Base-by-base conservation (phyloP, 2,797 vertebrate genomes). In the Hozukius guyotensis region DNA sequence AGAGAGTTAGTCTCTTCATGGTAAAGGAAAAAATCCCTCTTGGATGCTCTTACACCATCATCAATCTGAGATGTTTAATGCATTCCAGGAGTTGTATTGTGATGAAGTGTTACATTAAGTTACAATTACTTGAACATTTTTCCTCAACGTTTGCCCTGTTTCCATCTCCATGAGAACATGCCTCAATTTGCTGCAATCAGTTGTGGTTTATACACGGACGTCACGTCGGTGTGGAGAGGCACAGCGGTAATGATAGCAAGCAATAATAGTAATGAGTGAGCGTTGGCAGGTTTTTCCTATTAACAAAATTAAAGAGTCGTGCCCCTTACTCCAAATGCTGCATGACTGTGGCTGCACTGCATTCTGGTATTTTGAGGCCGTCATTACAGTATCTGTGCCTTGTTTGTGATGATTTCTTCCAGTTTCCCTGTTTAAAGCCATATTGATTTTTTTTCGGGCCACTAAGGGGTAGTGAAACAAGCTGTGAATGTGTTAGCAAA, bases 11-110 rank as follows among this genome's bases (percentile, higher is more conserved):
- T 67, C 59, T 76, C 67, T 80, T 14, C 52, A 68, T 38, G 64
- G 66, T 53, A 83, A 2, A 71, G 66, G 6, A n/a, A 77, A 63
- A 84, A 79, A 75, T 16, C 46, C 29, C 69, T 61, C 31, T 61
- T 1, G 6, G 80, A 82, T 71, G 34, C 22, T 67, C 27, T 60
- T 55, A 75, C 57, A 52, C 77, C 64, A 73, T 75, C 87, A 82
- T 86, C 72, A 72, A 24, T 79, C 68, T 67, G 83, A 60, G 56
- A 81, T 68, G 70, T 81, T 78, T 53, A 46, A 57, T 25, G 38
- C 80, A 85, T 89, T 83, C 82, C 85, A 73, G 60, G 62, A 76
- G 85, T 74, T 61, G 49, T 78, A 83, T 57, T 62, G 46, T 66
- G 69, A 87, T 80, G 80, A 81, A 55, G 49, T 87, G 62, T 72